Conservation (phyloP, 1,140 invertebrate genomes). For the Acromyrmex charruanus region DNA sequence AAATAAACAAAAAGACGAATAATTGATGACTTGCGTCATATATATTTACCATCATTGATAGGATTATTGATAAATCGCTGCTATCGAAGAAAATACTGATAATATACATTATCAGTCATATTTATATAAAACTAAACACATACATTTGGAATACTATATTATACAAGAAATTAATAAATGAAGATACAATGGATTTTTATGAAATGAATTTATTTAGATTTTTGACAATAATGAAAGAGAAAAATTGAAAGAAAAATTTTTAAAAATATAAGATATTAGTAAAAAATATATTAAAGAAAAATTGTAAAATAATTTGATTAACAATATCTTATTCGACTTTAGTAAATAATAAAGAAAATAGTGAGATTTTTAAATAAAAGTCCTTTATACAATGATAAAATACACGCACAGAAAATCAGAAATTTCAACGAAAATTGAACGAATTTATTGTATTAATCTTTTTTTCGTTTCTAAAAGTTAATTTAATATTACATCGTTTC, state of each 20-base stretch:
- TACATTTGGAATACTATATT: neutral
- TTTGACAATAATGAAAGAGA: neutral
- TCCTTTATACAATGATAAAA: neutral
- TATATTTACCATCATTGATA: neutral
- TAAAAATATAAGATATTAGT: neutral
- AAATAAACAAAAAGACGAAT: neutral
- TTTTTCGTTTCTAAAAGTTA: neutral
- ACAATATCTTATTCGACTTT: neutral
- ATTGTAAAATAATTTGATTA: neutral
- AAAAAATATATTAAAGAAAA: neutral
- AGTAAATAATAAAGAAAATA: neutral
- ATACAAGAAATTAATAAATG: constrained; percentile 1
- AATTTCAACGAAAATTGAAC: neutral
- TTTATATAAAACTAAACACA: neutral
- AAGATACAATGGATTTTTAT: neutral
- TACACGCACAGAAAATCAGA: neutral
- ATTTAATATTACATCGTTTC: neutral
- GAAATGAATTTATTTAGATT: neutral
- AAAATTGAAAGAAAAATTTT: neutral
- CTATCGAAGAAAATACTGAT: neutral
- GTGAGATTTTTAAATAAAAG: neutral
- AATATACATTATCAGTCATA: neutral
- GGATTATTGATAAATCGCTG: neutral
- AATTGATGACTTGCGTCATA: constrained; percentile 6
- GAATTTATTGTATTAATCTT: neutral